These are phyloP conservation scores for Phylloscopus trochilus DNA, from an alignment of 2,113 vertebrate species.

Conservation along the genomic window DNA sequence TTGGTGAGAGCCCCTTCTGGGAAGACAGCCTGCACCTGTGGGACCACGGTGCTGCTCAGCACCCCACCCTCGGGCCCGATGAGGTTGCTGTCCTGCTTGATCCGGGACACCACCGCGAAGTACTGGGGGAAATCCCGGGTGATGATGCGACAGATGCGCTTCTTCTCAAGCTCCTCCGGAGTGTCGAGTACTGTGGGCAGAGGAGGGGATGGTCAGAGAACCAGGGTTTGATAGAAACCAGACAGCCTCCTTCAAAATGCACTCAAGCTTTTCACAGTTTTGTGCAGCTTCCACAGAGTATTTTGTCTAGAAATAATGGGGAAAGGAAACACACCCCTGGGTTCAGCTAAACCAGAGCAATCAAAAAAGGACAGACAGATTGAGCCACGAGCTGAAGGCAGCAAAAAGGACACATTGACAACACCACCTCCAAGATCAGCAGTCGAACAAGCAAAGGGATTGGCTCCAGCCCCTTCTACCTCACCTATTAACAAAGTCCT, in stretches of 20 bases:
- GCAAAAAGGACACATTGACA: not conserved
- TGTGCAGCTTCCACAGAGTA: not conserved
- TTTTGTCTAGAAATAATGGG: not conserved
- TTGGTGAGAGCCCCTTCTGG: conserved; percentile 96
- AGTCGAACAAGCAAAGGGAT: not conserved
- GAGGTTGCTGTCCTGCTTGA: conserved; percentile 95
- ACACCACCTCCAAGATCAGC: not conserved
- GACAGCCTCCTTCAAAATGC: not conserved
- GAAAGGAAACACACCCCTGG: not conserved
- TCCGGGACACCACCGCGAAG: conserved; percentile 93
- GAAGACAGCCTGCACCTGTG: conserved; percentile 94
- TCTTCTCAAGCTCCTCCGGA: conserved; percentile 91
- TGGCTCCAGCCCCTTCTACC: not conserved
- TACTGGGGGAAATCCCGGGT: conserved; percentile 97
- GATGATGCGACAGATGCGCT: conserved; percentile 94
- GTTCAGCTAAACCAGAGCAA: not conserved
- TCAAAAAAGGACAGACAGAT: not conserved
- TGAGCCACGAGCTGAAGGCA: not conserved
- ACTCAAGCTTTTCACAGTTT: not conserved
- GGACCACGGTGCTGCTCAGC: conserved; percentile 94
- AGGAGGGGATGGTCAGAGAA: not conserved
- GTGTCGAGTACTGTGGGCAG: conserved; percentile 84
- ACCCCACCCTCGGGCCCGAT: conserved; percentile 97
- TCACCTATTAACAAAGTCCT: not conserved
- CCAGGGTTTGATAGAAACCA: not conserved